Percentiles rank a stretch among this genome's conserved stretches.
Conservation (phyloP, 2,113 vertebrate genomes). For the Poeciliopsis retropinna region DNA sequence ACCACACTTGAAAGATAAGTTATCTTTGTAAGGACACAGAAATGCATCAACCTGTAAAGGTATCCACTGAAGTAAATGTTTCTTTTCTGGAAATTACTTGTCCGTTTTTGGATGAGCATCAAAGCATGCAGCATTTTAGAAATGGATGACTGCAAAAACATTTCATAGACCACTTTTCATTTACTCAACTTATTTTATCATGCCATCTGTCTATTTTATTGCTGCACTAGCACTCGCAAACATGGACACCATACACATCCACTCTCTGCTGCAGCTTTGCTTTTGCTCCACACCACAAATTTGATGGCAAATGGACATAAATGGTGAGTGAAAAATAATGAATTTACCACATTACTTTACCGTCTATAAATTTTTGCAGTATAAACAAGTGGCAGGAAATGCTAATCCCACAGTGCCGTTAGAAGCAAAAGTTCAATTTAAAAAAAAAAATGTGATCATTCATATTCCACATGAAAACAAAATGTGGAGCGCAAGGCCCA, state of each 20-base stretch:
- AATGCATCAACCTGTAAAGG: conserved; percentile 35
- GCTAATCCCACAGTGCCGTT: background rate
- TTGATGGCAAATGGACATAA: conserved; percentile 4
- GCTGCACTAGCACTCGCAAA: conserved; percentile 13
- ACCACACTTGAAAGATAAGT: conserved; percentile 24
- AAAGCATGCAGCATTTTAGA: conserved; percentile 35
- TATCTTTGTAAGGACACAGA: conserved; percentile 27
- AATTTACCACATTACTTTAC: conserved; percentile 10
- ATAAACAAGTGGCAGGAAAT: conserved; percentile 1
- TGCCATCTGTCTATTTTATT: conserved; percentile 57
- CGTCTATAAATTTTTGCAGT: conserved; percentile 11
- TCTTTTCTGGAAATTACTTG: conserved; percentile 14
- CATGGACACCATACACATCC: conserved; percentile 1
- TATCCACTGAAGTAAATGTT: conserved; percentile 44
- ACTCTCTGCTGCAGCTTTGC: conserved; percentile 15
- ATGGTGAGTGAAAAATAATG: background rate
- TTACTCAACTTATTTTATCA: conserved; percentile 32
- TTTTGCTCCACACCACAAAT: conserved; percentile 17
- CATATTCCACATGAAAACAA: too few species aligned
- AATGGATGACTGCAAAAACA: conserved; percentile 42
- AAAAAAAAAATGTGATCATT: conserved; percentile 1
- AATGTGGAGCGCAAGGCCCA: too few species aligned
- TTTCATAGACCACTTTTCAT: conserved; percentile 55
- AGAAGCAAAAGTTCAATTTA: background rate
- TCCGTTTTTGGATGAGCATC: conserved; percentile 24